Evolutionary conservation across 2,113 vertebrate species (phyloP).

Genomic region (Tinamus guttatus): DNA sequence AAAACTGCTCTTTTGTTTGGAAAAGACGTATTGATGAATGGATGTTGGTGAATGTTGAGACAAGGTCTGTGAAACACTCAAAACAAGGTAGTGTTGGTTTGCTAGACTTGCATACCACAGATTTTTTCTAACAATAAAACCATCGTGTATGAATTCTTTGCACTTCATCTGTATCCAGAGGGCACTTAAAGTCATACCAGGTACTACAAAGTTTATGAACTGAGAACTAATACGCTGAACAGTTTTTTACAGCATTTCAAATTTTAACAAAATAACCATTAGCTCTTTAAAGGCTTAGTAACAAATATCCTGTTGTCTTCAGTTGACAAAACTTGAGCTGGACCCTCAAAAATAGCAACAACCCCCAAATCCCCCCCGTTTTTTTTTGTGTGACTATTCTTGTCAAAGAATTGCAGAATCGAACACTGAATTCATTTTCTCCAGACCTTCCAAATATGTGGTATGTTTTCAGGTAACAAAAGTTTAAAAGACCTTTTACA

Average conservation of each 20-base stretch:
- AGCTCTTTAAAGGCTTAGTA: neutral
- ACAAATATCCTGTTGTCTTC: neutral
- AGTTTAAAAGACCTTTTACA: neutral
- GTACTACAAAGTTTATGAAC: neutral
- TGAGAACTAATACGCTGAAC: neutral
- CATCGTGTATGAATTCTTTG: neutral
- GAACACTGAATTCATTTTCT: neutral
- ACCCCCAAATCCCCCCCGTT: neutral
- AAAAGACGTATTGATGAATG: neutral
- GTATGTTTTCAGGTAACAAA: neutral
- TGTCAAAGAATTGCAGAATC: neutral
- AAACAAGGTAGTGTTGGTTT: neutral
- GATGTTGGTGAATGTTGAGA: neutral
- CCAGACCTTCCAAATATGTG: neutral
- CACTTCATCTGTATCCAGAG: neutral
- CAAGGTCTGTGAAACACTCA: neutral
- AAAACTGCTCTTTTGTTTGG: neutral
- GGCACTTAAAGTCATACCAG: neutral
- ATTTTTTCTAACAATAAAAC: neutral
- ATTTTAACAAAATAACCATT: neutral
- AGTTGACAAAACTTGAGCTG: neutral
- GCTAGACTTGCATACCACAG: neutral
- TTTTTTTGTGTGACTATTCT: neutral
- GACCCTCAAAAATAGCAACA: neutral
- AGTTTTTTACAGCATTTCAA: neutral